Conservation (phyloP, 2,113 vertebrate genomes). For the Xiphophorus hellerii region DNA sequence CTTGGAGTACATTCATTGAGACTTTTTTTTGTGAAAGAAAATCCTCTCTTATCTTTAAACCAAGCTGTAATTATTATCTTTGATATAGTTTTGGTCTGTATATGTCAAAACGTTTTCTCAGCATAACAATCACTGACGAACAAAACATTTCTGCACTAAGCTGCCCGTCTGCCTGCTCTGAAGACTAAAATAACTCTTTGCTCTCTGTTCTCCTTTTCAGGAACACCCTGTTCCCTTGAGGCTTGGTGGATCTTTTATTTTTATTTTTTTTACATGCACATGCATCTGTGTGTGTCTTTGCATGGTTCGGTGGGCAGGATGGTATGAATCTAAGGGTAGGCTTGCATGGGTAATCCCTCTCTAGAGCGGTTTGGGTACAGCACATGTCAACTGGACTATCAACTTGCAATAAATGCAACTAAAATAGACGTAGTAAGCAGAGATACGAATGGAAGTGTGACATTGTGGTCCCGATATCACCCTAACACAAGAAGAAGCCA, state of each 20-base stretch:
- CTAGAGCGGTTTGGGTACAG: neutral
- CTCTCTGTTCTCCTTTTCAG: slow-evolving; percentile 83
- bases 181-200: slow-evolving; percentile 74
- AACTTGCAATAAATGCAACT: slow-evolving; percentile 18
- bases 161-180: slow-evolving; percentile 43
- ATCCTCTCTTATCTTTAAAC: neutral
- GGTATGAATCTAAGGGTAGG: slow-evolving; percentile 1
- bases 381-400: slow-evolving; percentile 22
- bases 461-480: neutral
- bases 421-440: neutral
- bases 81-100: neutral
- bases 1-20: neutral
- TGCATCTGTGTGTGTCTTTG: slow-evolving; percentile 2
- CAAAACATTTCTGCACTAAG: slow-evolving; percentile 44
- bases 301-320: neutral
- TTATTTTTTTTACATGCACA: slow-evolving; percentile 2
- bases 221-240: slow-evolving; percentile 72
- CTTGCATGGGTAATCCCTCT: slow-evolving; percentile 3
- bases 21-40: neutral
- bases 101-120: neutral
- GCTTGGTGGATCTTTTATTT: slow-evolving; percentile 17
- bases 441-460: neutral
- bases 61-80: neutral
- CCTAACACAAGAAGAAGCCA: slow-evolving; percentile 35
- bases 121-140: neutral